Conservation (phyloP, 2,888 invertebrate species). For the Perizoma flavofasciatum region DNA sequence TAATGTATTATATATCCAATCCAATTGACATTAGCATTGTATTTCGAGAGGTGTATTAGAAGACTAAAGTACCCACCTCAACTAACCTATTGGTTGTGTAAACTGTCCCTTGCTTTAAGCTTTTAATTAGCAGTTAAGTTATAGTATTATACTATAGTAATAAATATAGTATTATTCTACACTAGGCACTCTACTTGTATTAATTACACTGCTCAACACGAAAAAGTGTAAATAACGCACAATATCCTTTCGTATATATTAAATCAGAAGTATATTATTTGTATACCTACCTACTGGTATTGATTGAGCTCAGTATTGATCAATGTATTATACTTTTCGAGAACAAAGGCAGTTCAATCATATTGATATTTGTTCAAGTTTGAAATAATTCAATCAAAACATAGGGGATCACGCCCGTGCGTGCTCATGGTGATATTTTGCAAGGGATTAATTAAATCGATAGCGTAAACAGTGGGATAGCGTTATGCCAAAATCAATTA, state of each 20-base stretch:
- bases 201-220: too few species aligned
- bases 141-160: too few species aligned
- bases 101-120: too few species aligned
- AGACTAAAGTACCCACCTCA: too few species aligned
- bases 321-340: constrained; percentile 5
- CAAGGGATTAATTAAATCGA: constrained; percentile 74
- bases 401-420: constrained; percentile 56
- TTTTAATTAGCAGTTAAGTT: too few species aligned
- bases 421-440: constrained; percentile 59
- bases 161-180: too few species aligned
- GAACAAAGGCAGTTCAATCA: constrained; percentile 48
- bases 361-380: constrained; percentile 72
- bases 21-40: too few species aligned
- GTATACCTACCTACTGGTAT: not conserved
- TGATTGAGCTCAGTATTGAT: constrained; percentile 6
- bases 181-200: too few species aligned
- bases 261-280: not conserved
- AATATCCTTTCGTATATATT: too few species aligned
- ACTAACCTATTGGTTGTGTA: too few species aligned
- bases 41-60: too few species aligned
- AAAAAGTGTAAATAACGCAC: not conserved
- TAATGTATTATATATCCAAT: too few species aligned
- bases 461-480: constrained; percentile 62
- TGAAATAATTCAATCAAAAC: constrained; percentile 76
- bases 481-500: constrained; percentile 46